Evolutionary conservation across 2,113 vertebrate species (phyloP).

Genomic region (Suncus etruscus): DNA sequence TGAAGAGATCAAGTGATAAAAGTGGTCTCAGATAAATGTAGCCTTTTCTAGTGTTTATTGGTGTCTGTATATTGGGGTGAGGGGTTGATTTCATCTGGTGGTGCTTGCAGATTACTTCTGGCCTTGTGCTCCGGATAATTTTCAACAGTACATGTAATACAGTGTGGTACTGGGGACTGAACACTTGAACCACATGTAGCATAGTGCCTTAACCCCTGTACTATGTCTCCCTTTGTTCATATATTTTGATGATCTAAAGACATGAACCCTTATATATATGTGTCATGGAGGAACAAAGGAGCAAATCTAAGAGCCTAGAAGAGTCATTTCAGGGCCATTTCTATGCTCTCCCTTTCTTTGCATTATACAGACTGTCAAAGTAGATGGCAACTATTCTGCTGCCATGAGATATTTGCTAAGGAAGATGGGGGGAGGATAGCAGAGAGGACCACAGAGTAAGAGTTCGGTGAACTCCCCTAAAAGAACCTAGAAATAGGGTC

Average conservation of each 20-base stretch:
- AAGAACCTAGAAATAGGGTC: neutral
- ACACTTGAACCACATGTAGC: too few species aligned
- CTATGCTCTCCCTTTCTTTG: neutral
- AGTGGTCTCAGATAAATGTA: neutral
- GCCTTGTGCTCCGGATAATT: too few species aligned
- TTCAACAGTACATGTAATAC: too few species aligned
- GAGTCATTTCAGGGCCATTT: neutral
- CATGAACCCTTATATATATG: neutral
- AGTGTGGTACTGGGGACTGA: too few species aligned
- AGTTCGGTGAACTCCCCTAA: neutral
- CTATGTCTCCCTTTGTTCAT: neutral
- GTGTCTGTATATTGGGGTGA: neutral
- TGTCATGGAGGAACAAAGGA: neutral
- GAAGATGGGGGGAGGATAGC: neutral
- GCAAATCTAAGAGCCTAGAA: neutral
- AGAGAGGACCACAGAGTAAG: neutral
- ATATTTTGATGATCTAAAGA: conserved; percentile 48
- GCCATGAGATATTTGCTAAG: neutral
- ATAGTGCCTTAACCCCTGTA: too few species aligned
- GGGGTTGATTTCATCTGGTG: too few species aligned
- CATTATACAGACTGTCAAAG: conserved; percentile 7
- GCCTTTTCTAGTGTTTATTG: neutral
- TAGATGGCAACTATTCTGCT: neutral
- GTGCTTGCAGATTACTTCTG: too few species aligned
- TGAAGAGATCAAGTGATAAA: conserved; percentile 26